Conservation (phyloP, 2,888 invertebrate species). For the Minunthozetes semirufus region DNA sequence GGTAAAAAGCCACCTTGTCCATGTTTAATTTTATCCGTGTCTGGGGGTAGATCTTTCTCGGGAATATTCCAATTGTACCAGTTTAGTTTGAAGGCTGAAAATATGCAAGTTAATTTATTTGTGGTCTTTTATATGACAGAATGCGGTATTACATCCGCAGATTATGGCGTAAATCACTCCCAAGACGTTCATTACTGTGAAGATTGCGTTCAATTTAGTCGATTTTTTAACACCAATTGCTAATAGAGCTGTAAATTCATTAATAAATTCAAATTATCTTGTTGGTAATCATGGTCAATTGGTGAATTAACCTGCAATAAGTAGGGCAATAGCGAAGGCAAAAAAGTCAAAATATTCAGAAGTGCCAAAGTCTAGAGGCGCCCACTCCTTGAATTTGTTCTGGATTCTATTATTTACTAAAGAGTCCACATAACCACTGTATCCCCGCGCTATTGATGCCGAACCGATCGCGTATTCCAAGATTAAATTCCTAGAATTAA, state of each 20-base stretch:
- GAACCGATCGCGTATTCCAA: conserved; percentile 47
- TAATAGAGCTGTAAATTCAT: conserved; percentile 42
- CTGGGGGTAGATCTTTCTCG: too few relatives aligned
- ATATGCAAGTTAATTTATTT: too few relatives aligned
- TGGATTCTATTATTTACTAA: conserved; percentile 39
- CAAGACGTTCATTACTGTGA: conserved; percentile 74
- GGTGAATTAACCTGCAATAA: conserved; percentile 39
- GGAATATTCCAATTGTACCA: too few relatives aligned
- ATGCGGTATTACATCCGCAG: too few relatives aligned
- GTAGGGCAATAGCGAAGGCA: conserved; percentile 39
- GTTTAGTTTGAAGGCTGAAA: too few relatives aligned
- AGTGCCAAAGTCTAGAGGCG: conserved; percentile 29
- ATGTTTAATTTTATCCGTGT: too few relatives aligned
- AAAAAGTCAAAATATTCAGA: conserved; percentile 41
- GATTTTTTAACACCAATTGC: conserved; percentile 84
- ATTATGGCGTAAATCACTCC: conserved; percentile 75
- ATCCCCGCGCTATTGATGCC: conserved; percentile 43
- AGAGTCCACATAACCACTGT: conserved; percentile 42
- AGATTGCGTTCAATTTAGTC: conserved; percentile 79
- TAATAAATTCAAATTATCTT: conserved; percentile 72
- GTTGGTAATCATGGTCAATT: too few relatives aligned
- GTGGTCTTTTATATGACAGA: too few relatives aligned
- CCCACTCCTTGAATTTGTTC: conserved; percentile 36
- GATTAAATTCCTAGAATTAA: conserved; percentile 34
- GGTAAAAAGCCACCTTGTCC: too few relatives aligned